These are phyloP conservation scores for Neelides folsomi DNA, from an alignment of 2,888 invertebrate genomes.

Conservation along the genomic window DNA sequence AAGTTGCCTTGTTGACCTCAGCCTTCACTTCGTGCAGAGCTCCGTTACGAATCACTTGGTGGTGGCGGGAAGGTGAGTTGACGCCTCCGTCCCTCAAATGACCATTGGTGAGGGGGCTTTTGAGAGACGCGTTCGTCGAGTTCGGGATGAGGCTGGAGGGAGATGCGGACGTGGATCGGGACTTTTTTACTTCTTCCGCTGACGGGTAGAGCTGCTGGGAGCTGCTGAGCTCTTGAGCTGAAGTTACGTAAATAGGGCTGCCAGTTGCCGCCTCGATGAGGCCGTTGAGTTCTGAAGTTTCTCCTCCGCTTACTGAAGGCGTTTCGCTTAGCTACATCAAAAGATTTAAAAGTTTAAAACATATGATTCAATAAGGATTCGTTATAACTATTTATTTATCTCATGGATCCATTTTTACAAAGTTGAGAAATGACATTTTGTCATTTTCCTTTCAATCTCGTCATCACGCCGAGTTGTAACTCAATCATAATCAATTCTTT, in stretches of 20 bases:
- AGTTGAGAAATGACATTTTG: too few species aligned
- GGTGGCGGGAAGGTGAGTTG: too few species aligned
- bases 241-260: slow-evolving; percentile 70
- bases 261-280: slow-evolving; percentile 52
- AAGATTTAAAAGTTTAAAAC: not conserved
- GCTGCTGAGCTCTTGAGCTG: slow-evolving; percentile 40
- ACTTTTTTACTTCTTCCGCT: slow-evolving; percentile 13
- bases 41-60: too few species aligned
- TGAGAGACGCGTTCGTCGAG: slow-evolving; percentile 33
- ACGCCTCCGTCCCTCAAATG: not conserved
- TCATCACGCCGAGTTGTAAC: too few species aligned
- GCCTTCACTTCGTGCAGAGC: too few species aligned
- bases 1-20: too few species aligned
- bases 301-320: slow-evolving; percentile 37
- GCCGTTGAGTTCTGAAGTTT: slow-evolving; percentile 53
- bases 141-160: slow-evolving; percentile 15
- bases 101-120: slow-evolving; percentile 5
- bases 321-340: slow-evolving; percentile 51
- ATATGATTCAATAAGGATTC: too few species aligned
- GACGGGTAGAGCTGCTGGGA: slow-evolving; percentile 13
- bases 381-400: too few species aligned
- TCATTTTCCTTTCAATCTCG: too few species aligned
- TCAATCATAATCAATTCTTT: too few species aligned
- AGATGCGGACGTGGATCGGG: not conserved
- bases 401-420: not conserved